Conservation (phyloP, 30 jellyfish, hydroid and myxozoan genomes). For the Calvadosia cruxmelitensis region DNA sequence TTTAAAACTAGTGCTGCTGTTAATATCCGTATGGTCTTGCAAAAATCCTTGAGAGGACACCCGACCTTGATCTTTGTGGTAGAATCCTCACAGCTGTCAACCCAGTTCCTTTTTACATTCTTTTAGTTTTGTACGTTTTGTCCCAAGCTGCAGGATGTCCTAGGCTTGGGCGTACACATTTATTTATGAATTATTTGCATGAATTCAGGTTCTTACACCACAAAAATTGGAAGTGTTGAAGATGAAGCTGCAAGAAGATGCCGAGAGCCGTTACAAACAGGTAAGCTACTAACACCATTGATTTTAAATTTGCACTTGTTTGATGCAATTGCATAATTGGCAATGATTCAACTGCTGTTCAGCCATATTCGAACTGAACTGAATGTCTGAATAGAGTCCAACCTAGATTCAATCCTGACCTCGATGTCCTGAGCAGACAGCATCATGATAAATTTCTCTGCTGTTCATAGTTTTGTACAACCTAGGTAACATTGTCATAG, state of each 20-base stretch:
- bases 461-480: no score
- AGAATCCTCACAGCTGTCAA: not conserved
- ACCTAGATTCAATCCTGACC: no score
- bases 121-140: not conserved
- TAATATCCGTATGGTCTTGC: no score
- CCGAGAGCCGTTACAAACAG: conserved; percentile 69
- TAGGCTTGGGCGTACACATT: not conserved
- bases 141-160: not conserved
- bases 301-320: no score
- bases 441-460: no score
- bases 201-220: conserved; percentile 65
- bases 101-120: not conserved
- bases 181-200: not conserved
- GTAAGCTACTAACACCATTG: conserved; percentile 24
- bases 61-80: not conserved
- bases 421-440: no score
- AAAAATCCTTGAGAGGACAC: not conserved
- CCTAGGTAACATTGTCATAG: no score
- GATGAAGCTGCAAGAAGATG: conserved; percentile 77
- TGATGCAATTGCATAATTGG: no score
- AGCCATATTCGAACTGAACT: no score
- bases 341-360: no score
- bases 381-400: no score
- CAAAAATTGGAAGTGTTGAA: conserved; percentile 77
- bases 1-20: no score